phyloP scores from a whole-genome alignment of 2,888 invertebrate genomes.

The Horisme vitalbata region DNA sequence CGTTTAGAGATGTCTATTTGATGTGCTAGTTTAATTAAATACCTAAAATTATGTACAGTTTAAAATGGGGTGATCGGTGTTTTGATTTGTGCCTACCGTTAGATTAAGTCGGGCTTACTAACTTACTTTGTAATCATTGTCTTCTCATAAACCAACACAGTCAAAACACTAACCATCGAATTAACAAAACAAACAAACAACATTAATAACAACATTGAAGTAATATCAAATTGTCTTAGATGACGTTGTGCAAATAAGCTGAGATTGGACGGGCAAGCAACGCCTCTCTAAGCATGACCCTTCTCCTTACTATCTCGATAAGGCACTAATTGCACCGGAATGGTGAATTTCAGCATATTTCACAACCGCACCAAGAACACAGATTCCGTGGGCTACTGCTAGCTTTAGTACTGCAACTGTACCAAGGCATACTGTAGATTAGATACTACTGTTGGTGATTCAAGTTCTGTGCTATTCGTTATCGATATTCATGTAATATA shows the following conservation, averaged over 20 bases:
- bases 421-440: constrained; percentile 47
- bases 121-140: constrained; percentile 18
- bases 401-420: constrained; percentile 60
- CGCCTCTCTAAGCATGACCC: constrained; percentile 55
- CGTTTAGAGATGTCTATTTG: constrained; percentile 52
- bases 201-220: constrained; percentile 24
- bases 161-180: constrained; percentile 47
- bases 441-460: constrained; percentile 34
- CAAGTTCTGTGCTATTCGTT: constrained; percentile 16
- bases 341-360: constrained; percentile 74
- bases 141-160: constrained; percentile 17
- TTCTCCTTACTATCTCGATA: constrained; percentile 38
- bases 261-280: constrained; percentile 77
- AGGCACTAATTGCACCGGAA: constrained; percentile 51
- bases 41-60: constrained; percentile 23
- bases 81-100: constrained; percentile 38
- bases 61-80: constrained; percentile 45
- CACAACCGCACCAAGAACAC: constrained; percentile 65
- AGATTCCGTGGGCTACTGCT: constrained; percentile 49
- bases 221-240: constrained; percentile 33
- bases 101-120: constrained; percentile 5
- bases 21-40: constrained; percentile 48
- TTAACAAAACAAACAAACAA: constrained; percentile 34
- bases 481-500: neutral
- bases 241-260: constrained; percentile 73